Base-by-base conservation (phyloP, 2,888 invertebrate genomes). In the Timema cristinae region DNA sequence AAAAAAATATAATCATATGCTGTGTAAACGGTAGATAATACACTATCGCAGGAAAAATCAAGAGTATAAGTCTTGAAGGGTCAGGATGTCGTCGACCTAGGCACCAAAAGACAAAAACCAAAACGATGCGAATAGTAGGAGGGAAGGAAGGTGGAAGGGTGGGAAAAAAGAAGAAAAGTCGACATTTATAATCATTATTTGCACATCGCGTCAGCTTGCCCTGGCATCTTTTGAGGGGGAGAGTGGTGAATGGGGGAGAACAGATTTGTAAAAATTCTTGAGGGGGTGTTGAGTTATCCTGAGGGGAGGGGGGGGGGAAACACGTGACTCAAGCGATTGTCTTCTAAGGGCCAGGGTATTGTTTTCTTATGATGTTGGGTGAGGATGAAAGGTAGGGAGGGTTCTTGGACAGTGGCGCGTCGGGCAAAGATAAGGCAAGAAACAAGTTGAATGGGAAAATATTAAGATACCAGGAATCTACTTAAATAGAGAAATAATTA, bases 131-230 rank as follows among this genome's bases (percentile, higher is more conserved):
- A 32, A 66, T 32, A n/a, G n/a, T 54, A 11, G 50, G 72, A 72
- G 75, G 75, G 76, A 74, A 77, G 72, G 76, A 75, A 74, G 75
- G 56, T 32, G 66, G 71, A 70, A 72, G 69, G 72, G 73, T 73
- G 72, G 72, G 72, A 72, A 69, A 72, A 69, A 54, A 67, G 70
- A 71, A 73, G 69, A 63, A 63, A 72, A 66, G 70, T 68, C 67
- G 73, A 72, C 75, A 75, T 75, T 74, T 73, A 74, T 75, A 75
- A 75, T 74, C 75, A 73, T 75, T 75, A 75, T 74, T 75, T 74
- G 74, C 74, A 72, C 75, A 71, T 73, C 73, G 72, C 73, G 74
- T 72, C 75, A 71, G 71, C 75, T 72, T 73, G 74, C 66, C 63
- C 13, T 74, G 72, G 70, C 75, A 61, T 47, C 61, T 54, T 52